A percentile compares a stretch with the other conserved stretches of the same genome.
Conservation (phyloP, 2,113 vertebrate species). For the Peromyscus californicus region DNA sequence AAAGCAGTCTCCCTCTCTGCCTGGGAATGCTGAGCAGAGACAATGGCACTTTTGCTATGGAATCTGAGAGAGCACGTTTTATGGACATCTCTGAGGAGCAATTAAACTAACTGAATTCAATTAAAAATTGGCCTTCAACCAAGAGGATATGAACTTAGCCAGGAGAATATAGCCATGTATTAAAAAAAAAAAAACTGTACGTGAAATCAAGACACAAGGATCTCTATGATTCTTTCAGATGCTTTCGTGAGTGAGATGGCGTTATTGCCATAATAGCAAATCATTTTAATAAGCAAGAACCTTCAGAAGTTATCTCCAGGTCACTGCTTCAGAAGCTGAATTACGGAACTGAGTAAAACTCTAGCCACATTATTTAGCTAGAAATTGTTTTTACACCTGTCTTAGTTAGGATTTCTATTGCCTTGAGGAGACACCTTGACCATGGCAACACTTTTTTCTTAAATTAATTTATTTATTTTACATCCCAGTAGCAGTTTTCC, state of each 20-base stretch:
- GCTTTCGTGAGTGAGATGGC: conserved; percentile 40
- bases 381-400: not conserved
- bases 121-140: conserved; percentile 80
- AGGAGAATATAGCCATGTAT: conserved; percentile 62
- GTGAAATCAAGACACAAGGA: conserved; percentile 21
- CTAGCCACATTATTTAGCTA: conserved; percentile 24
- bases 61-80: conserved; percentile 73
- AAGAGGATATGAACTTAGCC: conserved; percentile 75
- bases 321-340: conserved; percentile 48
- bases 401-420: not conserved
- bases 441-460: not conserved
- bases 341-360: not conserved
- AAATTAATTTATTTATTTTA: not conserved
- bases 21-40: conserved; percentile 74
- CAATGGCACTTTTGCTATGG: conserved; percentile 73
- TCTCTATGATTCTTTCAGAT: conserved; percentile 44
- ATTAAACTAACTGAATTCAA: conserved; percentile 83
- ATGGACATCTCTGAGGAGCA: conserved; percentile 75
- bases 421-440: not conserved
- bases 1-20: conserved; percentile 65
- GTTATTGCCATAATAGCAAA: conserved; percentile 56
- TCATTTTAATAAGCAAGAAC: conserved; percentile 73
- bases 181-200: conserved; percentile 22
- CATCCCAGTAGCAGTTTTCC: not conserved
- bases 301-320: conserved; percentile 67